Conservation (phyloP, 2,888 invertebrate species). For the Lithosia quadra region DNA sequence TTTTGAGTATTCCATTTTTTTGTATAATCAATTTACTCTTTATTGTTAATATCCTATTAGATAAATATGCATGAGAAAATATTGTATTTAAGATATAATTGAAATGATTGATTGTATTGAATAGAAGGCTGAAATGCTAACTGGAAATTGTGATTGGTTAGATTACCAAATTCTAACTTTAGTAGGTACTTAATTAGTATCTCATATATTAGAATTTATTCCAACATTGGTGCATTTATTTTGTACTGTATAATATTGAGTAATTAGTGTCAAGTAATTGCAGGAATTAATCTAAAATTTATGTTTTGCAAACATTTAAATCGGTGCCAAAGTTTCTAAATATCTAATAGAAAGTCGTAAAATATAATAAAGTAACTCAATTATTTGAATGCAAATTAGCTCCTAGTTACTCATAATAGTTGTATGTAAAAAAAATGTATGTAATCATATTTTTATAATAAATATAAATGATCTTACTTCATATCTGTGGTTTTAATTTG, state of each 20-base stretch:
- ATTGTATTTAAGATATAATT: conserved; percentile 46
- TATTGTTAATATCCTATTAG: conserved; percentile 38
- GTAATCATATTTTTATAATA: conserved; percentile 55
- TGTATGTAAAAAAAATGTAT: conserved; percentile 48
- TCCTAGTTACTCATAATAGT: conserved; percentile 43
- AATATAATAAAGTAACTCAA: conserved; percentile 31
- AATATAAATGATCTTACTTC: conserved; percentile 56
- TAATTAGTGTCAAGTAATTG: conserved; percentile 38
- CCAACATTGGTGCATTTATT: conserved; percentile 71
- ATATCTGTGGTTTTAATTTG: conserved; percentile 35
- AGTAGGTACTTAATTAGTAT: conserved; percentile 62
- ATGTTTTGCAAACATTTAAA: conserved; percentile 58
- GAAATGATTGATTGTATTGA: conserved; percentile 54
- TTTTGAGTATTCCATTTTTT: conserved; percentile 46
- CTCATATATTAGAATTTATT: conserved; percentile 53
- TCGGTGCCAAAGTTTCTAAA: conserved; percentile 78
- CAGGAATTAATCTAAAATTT: conserved; percentile 48
- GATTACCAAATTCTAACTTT: conserved; percentile 49
- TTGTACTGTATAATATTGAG: conserved; percentile 45
- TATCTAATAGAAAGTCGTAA: conserved; percentile 29
- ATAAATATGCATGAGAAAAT: conserved; percentile 44
- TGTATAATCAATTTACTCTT: conserved; percentile 42
- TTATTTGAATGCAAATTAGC: conserved; percentile 36
- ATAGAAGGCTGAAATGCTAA: conserved; percentile 54
- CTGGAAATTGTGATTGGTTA: conserved; percentile 46